Evolutionary conservation across 1,140 invertebrate genomes (phyloP).

Genomic region (Bombus confusus): DNA sequence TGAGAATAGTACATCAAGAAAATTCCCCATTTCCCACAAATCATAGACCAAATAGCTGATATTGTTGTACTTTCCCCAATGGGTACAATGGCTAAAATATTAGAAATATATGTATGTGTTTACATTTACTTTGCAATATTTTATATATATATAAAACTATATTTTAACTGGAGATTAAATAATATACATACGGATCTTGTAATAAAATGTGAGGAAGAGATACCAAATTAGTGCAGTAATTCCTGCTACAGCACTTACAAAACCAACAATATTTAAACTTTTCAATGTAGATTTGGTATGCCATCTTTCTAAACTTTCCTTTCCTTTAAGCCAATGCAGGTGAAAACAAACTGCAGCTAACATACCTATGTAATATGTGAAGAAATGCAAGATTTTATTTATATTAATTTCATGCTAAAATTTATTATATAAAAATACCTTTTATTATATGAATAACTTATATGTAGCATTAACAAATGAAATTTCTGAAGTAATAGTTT

Average conservation of each 20-base stretch:
- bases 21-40: constrained; percentile 65
- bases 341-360: constrained; percentile 65
- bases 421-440: background rate
- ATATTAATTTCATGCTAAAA: background rate
- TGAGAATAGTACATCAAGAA: constrained; percentile 61
- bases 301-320: constrained; percentile 61
- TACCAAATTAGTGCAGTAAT: constrained; percentile 64
- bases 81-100: constrained; percentile 56
- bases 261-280: constrained; percentile 59
- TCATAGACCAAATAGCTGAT: constrained; percentile 63
- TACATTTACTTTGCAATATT: background rate
- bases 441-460: background rate
- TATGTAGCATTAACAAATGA: background rate
- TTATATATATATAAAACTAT: background rate
- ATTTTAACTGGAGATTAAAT: background rate
- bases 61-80: constrained; percentile 56
- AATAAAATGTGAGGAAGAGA: constrained; percentile 67
- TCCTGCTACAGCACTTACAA: constrained; percentile 56
- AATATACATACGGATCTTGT: constrained; percentile 64
- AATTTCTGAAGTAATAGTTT: background rate
- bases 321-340: constrained; percentile 63
- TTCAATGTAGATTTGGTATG: constrained; percentile 57
- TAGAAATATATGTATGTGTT: background rate
- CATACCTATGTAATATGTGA: constrained; percentile 31
- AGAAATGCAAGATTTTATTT: background rate